Evolutionary conservation across 2,888 invertebrate species (phyloP), one percentile per base, ranked within the genome.

Genomic region (Yponomeuta cagnagella): DNA sequence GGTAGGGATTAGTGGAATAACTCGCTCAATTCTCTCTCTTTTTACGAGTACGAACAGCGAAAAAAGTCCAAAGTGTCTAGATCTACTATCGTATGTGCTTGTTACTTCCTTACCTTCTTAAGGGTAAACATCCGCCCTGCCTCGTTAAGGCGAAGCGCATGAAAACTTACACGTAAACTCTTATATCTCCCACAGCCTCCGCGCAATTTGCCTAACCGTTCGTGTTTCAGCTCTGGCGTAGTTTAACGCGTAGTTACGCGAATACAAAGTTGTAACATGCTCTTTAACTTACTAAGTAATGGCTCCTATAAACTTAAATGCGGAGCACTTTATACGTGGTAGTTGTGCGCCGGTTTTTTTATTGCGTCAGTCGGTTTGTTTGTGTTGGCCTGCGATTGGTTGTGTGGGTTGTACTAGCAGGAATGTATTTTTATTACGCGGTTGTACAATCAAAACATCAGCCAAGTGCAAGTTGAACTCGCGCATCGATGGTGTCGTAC

Each of bases 241-340:
- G 65, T 65, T 65, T 65, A 65, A 65, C 65, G 65, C 65, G 65
- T 65, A 65, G 65, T 65, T 65, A 65, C 65, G 31, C 65, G 31
- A 33, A 70, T 68, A 69, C 71, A 69, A 65, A 65, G 65, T 65
- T 65, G 65, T 58, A 58, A 58, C 52, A 58, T 58, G 52, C 52
- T 58, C 52, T 58, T 58, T 58, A 58, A 58, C 52, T 58, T 58
- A 58, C 52, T 58, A 58, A 58, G 52, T 58, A 58, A 58, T 58
- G 52, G 52, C 15, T 58, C 52, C 52, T 58, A 58, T 58, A 58
- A 58, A 58, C 52, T 58, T 58, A 58, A 58, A 58, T 58, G 52
- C 12, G 52, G 52, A 58, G 5, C 52, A 15, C 52, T 58, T 15
- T 58, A 15, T 15, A 58, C 52, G 52, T 58, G 52, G 15, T 12